Evolutionary conservation across 1,140 invertebrate species (phyloP), one percentile per base, ranked within the genome.

Genomic region (Apis dorsata): DNA sequence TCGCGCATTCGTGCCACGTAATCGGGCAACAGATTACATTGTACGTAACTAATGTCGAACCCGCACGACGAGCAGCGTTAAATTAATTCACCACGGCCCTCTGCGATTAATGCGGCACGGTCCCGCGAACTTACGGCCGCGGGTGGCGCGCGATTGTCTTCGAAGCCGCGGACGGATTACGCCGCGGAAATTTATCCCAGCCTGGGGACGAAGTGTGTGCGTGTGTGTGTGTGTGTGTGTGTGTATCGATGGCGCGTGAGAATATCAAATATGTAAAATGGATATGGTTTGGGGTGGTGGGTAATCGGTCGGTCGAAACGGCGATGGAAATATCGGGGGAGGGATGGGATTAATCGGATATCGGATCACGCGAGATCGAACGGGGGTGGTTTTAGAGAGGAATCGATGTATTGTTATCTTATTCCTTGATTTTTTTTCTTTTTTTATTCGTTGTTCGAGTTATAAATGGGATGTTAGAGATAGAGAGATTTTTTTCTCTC

Each of bases 11-110:
- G 79, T 87, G 83, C 79, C 79, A 73, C 81, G 86, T 86, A 87
- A 86, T 87, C 86, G 80, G 81, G 51, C 85, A 86, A 83, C 86
- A 87, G 86, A 87, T 87, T 77, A 87, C 74, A 86, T 86, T 88
- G 83, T 75, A 83, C 85, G 86, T 87, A 85, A 87, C 86, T 88
- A 88, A 88, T 88, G 86, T 86, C 69, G 78, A 74, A 76, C 79
- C 71, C 83, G 80, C 85, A 88, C 73, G 83, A 24, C 24, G 0
- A 68, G 75, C 28, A 55, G 78, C 73, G 75, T 77, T 84, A 87
- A 85, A 88, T 88, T 88, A 88, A 88, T 88, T 87, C 79, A 88
- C 79, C 86, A 28, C 62, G 70, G 34, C 28, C 68, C 75, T 86
- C 86, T 85, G 78, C 86, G 84, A 88, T 88, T 88, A 87, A 88